Evolutionary conservation across 2,888 invertebrate genomes (phyloP), one percentile per base, ranked within the genome.

Genomic region (Mamestra brassicae): DNA sequence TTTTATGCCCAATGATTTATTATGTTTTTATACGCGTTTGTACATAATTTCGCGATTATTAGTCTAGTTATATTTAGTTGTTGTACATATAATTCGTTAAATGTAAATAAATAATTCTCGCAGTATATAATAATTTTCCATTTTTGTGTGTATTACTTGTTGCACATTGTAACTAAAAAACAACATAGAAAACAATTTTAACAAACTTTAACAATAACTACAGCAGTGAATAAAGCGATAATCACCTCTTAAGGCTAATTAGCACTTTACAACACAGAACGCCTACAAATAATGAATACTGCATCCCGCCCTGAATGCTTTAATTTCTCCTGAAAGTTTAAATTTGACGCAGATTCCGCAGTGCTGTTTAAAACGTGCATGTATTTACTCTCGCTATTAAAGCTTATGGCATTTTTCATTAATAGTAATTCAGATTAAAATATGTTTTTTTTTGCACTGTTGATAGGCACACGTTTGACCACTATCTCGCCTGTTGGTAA

Each of bases 251-350:
- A 68, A 50, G 10, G 34, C 10, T 81, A 78, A 78, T 81, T 81
- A 75, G 60, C 76, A 81, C 81, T 81, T 81, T n/a, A 54, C 74
- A 47, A n/a, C 62, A 4, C 61, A 26, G 5, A 62, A n/a, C 26
- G 17, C 67, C 57, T n/a, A 60, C 54, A 45, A 64, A 81, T 81
- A 64, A 75, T 68, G 36, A 75, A 52, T 52, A 62, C 50, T 81
- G 68, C 81, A 80, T 47, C 54, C n/a, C 38, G 17, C 4, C 34
- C 6, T 63, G 15, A 64, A 68, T 74, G 42, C 67, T 69, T 75
- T 36, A 81, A 55, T 64, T 42, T 58, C 81, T 76, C 81, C 17
- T 79, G 61, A 81, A 79, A 81, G 50, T 81, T 81, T 81, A 79
- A 81, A 57, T 60, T 38, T 55, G 55, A 68, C 50, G 75, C 81